Percentiles rank a stretch among this genome's conserved stretches.
These are phyloP conservation scores for Phorcus lineatus DNA, from an alignment of 2,888 invertebrate species.

Conservation along the genomic window DNA sequence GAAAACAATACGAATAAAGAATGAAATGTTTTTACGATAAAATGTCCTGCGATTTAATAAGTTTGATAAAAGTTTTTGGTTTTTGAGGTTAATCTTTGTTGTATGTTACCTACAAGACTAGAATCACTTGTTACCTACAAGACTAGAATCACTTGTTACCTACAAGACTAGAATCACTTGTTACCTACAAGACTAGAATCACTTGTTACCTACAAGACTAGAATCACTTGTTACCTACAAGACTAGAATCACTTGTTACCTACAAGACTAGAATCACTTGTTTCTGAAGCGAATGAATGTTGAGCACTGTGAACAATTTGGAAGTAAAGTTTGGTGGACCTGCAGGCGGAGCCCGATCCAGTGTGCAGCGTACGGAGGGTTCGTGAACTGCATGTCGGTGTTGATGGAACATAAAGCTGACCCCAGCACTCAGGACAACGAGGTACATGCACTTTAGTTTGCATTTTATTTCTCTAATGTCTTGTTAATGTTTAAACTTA, in stretches of 20 bases:
- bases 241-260: too few relatives aligned
- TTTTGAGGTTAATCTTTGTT: background rate
- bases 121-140: background rate
- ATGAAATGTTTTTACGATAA: too few relatives aligned
- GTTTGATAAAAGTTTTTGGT: too few relatives aligned
- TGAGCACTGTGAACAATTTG: background rate
- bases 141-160: background rate
- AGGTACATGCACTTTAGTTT: slow-evolving; percentile 63
- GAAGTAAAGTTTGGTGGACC: background rate
- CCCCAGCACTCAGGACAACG: slow-evolving; percentile 72
- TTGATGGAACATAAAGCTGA: slow-evolving; percentile 74
- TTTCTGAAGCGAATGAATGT: background rate
- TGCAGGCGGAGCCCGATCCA: slow-evolving; percentile 74
- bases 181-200: too few relatives aligned
- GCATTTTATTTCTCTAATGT: background rate
- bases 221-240: background rate
- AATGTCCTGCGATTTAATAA: too few relatives aligned
- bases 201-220: background rate
- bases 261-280: too few relatives aligned
- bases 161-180: background rate
- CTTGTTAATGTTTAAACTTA: too few relatives aligned
- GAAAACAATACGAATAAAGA: too few relatives aligned
- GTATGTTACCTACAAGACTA: background rate
- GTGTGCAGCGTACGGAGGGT: slow-evolving; percentile 75
- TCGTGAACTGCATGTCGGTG: slow-evolving; percentile 75